Evolutionary conservation across 2,888 invertebrate species (phyloP).

Genomic region (Drosophila pseudotakahashii): DNA sequence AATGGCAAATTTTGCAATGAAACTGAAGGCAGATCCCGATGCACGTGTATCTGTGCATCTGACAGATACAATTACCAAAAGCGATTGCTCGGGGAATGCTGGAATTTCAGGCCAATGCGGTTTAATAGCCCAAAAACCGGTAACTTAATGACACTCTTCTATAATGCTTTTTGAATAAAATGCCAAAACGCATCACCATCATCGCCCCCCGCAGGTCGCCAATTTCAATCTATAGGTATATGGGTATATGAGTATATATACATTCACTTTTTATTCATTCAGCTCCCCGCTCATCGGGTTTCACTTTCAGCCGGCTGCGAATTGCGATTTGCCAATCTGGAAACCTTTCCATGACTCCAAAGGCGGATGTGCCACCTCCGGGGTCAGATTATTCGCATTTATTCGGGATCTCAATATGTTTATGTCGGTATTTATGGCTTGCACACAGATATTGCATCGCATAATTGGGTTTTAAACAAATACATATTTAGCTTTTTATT

Average conservation of each 20-base stretch:
- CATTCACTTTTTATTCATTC: constrained; percentile 31
- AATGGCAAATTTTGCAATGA: constrained; percentile 35
- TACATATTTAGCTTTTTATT: background rate
- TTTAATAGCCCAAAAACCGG: constrained; percentile 62
- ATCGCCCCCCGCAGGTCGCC: constrained; percentile 24
- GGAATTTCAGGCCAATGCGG: constrained; percentile 57
- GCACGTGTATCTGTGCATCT: constrained; percentile 45
- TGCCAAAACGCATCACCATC: constrained; percentile 39
- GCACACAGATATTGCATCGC: background rate
- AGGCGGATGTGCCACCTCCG: constrained; percentile 37
- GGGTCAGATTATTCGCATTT: constrained; percentile 5
- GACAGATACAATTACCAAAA: constrained; percentile 60
- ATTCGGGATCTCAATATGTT: no score
- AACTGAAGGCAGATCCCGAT: constrained; percentile 11
- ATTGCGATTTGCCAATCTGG: constrained; percentile 40
- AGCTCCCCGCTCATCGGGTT: constrained; percentile 27
- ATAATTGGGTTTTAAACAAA: background rate
- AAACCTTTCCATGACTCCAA: constrained; percentile 28
- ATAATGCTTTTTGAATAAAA: constrained; percentile 40
- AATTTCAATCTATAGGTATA: background rate
- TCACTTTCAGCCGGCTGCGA: constrained; percentile 35
- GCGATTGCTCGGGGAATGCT: constrained; percentile 42
- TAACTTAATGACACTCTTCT: constrained; percentile 57
- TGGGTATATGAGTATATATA: background rate
- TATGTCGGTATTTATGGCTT: no score